Base-by-base conservation (phyloP, 1,140 invertebrate species). In the Philopotamus ludificatus region DNA sequence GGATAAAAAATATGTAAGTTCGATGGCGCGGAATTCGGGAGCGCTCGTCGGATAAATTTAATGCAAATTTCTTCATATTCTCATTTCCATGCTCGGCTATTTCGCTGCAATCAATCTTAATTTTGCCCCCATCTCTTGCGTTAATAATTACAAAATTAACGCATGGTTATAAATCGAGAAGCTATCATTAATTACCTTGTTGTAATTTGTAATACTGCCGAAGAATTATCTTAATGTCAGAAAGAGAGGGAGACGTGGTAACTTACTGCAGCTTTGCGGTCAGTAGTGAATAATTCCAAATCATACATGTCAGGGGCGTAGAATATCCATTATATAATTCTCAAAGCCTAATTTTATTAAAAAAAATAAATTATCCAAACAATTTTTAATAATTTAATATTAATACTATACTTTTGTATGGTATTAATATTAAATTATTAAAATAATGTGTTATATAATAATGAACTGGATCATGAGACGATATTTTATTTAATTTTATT, bases 101-200 rank as follows among this genome's bases (percentile, higher is more conserved):
- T 34, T 34, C 28, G 12, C 4, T 7, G 28, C 4, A 12, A 34
- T 34, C 4, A 34, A 7, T 12, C 4, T 34, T 34, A 34, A 12
- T 34, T 34, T 34, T 34, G 28, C 12, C 28, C 4, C 12, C 12
- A 12, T 34, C 4, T 4, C 12, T 34, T 34, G 28, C 28, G 28
- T 34, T 34, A 34, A 34, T 34, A 12, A 47, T 16, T 7, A 47
- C 18, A 16, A 47, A 47, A 47, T 47, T 47, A 47, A 47, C 44
- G 18, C 44, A n/a, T n/a, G 10, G 15, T 47, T 47, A 15, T 20
- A 47, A 47, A 4, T 47, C 15, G 44, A 16, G 18, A 47, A 34
- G 18, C 44, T 39, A 20, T 47, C 8, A 47, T 47, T 47, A 47
- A 47, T 47, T 47, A 47, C 18, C 44, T 12, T 4, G 4, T 8